Base-by-base conservation (phyloP, 1,140 invertebrate species). In the Drosophila chauvacae region DNA sequence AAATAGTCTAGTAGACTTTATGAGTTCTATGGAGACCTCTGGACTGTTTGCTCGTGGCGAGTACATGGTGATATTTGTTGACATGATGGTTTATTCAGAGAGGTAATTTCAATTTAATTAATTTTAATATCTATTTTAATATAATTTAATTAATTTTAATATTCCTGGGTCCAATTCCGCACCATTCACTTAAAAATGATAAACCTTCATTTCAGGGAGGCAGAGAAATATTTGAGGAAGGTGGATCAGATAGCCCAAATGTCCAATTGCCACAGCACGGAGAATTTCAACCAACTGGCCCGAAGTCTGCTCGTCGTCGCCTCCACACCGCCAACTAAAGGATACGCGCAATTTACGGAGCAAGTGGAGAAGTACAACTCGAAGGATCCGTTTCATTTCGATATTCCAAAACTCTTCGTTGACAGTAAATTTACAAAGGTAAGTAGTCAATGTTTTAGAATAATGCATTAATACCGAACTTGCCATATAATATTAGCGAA, bases 61-160 rank as follows among this genome's bases (percentile, higher is more conserved):
- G 91, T 99, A 99, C 91, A 97, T 98, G 94, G 97, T 99, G 45
- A 98, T 99, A 87, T 97, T 97, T 92, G 96, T 98, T 9, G 98
- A 99, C 91, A 97, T 97, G 94, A 96, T 97, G 94, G 96, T 96
- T 1, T 98, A 97, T 92, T 85, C 86, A 1, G 85, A 90, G 41
- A 76, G 85, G 85, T 90, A 60, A 42, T 0, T 23, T 20, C 20
- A 20, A 20, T 20, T 20, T 20, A 20, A 20, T 20, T 20, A 20
- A 20, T 20, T 20, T 20, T 20, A 20, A 20, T 20, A 20, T 20
- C 20, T 20, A 20, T 20, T 20, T 20, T 20, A 20, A 20, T 20
- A 20, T 20, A 20, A 20, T 20, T 20, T 20, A 20, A 20, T 20
- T 20, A 20, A 20, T 20, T 20, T 20, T 20, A 44, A 11, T 11